These are phyloP conservation scores for Amazona vittata DNA, from an alignment of 2,113 vertebrate genomes.

Conservation along the genomic window DNA sequence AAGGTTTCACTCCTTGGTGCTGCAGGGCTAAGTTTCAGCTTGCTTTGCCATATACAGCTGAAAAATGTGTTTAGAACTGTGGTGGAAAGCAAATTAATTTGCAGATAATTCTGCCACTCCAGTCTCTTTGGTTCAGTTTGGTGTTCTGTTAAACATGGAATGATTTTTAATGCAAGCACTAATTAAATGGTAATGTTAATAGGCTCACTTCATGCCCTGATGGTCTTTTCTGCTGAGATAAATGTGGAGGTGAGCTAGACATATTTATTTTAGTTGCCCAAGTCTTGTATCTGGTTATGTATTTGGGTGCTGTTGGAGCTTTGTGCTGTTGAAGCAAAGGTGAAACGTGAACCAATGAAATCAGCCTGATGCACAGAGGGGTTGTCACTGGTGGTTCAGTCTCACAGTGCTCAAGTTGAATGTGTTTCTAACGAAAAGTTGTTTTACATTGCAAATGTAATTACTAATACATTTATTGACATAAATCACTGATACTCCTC, in stretches of 20 bases:
- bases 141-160: not conserved
- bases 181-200: constrained; percentile 35
- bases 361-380: not conserved
- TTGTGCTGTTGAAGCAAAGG: not conserved
- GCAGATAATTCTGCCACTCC: not conserved
- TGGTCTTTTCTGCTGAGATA: not conserved
- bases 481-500: not conserved
- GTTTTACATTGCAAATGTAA: not conserved
- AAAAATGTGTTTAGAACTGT: not conserved
- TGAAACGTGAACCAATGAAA: not conserved
- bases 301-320: not conserved
- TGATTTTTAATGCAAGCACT: not conserved
- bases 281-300: not conserved
- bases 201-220: not conserved
- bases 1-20: not conserved
- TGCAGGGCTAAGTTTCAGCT: not conserved
- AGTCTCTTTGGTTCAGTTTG: not conserved
- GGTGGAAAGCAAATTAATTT: not conserved
- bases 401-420: not conserved
- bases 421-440: not conserved
- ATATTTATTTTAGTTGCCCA: not conserved
- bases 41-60: not conserved
- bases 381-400: not conserved
- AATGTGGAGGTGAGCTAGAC: not conserved
- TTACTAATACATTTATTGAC: not conserved